Percentiles rank a stretch among this genome's conserved stretches.
Conservation (phyloP, 2,888 invertebrate genomes). For the Meteorus cinctellus region DNA sequence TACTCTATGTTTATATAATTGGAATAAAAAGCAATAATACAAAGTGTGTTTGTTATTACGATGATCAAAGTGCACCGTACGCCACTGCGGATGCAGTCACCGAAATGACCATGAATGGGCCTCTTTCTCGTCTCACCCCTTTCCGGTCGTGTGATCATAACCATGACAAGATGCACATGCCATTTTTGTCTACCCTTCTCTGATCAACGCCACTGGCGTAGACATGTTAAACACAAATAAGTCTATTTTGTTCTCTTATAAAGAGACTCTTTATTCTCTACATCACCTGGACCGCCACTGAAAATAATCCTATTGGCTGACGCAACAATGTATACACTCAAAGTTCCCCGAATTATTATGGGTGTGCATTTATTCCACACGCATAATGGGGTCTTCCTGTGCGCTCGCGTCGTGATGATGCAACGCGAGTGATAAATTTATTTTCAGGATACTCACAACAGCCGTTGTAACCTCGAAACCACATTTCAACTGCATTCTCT, state of each 20-base stretch:
- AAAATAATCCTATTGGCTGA: conserved; percentile 34
- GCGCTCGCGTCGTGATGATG: conserved; percentile 36
- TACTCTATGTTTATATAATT: neutral
- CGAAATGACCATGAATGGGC: conserved; percentile 52
- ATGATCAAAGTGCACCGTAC: conserved; percentile 24
- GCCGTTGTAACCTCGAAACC: conserved; percentile 35
- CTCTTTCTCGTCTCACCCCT: conserved; percentile 46
- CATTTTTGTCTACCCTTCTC: conserved; percentile 40
- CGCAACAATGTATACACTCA: conserved; percentile 32
- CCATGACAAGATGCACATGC: conserved; percentile 49
- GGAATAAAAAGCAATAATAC: neutral
- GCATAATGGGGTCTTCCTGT: conserved; percentile 26
- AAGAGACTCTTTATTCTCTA: conserved; percentile 12
- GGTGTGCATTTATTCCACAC: conserved; percentile 35
- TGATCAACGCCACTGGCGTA: conserved; percentile 47
- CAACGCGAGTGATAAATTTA: conserved; percentile 51
- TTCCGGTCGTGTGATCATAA: conserved; percentile 38
- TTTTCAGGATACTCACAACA: conserved; percentile 41
- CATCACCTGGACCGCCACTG: conserved; percentile 31
- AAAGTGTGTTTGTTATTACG: neutral
- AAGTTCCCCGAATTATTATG: conserved; percentile 32
- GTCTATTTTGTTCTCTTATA: neutral
- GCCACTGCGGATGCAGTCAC: conserved; percentile 40
- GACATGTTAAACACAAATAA: conserved; percentile 15
- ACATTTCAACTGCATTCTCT: conserved; percentile 18